These are phyloP conservation scores for Microcebus murinus DNA, from an alignment of 2,113 vertebrate genomes.

Conservation along the genomic window DNA sequence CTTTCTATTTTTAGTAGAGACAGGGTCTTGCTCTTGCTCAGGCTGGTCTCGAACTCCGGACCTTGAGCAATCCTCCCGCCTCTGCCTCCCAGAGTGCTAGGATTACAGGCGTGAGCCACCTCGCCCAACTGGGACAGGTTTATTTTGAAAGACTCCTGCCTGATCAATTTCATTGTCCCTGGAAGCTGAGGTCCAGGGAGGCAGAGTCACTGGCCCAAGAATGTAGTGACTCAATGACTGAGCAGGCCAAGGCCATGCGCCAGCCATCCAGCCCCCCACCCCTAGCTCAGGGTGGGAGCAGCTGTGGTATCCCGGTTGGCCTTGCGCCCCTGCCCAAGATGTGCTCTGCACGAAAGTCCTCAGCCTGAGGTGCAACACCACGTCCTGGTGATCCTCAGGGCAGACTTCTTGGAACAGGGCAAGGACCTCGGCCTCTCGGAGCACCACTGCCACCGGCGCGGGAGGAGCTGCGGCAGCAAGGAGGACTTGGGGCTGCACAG, in stretches of 20 bases:
- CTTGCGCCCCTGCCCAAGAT: slow-evolving; percentile 63
- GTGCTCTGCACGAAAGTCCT: slow-evolving; percentile 84
- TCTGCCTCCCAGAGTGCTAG: too few relatives aligned
- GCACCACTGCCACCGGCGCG: slow-evolving; percentile 82
- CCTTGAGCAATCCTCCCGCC: too few relatives aligned
- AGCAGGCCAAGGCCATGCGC: background rate
- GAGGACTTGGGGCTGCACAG: slow-evolving; percentile 87
- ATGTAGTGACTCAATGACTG: background rate
- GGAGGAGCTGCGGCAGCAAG: slow-evolving; percentile 20
- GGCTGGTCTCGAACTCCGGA: too few relatives aligned
- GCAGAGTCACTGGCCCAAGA: background rate
- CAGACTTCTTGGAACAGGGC: slow-evolving; percentile 86
- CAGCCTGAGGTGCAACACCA: slow-evolving; percentile 86
- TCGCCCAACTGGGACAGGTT: background rate
- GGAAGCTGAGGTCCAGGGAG: background rate
- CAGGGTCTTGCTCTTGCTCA: too few relatives aligned
- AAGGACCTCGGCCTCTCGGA: slow-evolving; percentile 83
- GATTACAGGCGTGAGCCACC: too few relatives aligned
- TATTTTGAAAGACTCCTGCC: background rate
- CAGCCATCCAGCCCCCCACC: background rate
- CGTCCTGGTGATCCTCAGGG: slow-evolving; percentile 90
- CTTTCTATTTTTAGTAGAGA: too few relatives aligned
- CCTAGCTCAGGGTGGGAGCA: slow-evolving; percentile 41
- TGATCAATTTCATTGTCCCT: background rate
- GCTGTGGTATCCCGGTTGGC: background rate